Conservation (phyloP, 2,888 invertebrate genomes). For the Arctia plantaginis region DNA sequence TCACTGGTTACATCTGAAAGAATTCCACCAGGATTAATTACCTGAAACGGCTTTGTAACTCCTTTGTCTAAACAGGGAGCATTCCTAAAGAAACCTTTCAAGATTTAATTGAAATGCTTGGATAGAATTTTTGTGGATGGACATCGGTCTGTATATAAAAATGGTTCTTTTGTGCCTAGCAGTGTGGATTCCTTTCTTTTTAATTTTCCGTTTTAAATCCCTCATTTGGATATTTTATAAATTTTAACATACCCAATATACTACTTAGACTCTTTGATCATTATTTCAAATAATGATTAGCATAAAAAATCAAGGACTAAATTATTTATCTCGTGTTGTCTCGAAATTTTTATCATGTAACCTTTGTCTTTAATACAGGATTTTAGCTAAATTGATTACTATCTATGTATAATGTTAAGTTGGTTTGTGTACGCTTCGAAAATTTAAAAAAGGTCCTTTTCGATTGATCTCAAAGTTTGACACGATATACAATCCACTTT, state of each 20-base stretch:
- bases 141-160: constrained; percentile 45
- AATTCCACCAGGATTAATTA: constrained; percentile 79
- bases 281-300: too few species aligned
- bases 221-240: too few species aligned
- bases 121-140: constrained; percentile 65
- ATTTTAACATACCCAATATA: not conserved
- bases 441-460: too few species aligned
- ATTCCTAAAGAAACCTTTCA: constrained; percentile 70
- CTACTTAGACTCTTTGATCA: not conserved
- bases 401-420: too few species aligned
- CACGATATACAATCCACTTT: too few species aligned
- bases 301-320: too few species aligned
- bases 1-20: constrained; percentile 68
- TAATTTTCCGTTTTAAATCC: not conserved
- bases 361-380: constrained; percentile 51
- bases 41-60: constrained; percentile 74
- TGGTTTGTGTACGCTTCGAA: too few species aligned
- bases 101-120: constrained; percentile 76
- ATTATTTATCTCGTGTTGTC: too few species aligned
- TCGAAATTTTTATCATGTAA: too few species aligned
- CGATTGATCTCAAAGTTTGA: too few species aligned
- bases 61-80: constrained; percentile 70
- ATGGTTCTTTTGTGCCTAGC: constrained; percentile 40
- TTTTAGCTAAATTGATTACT: too few species aligned
- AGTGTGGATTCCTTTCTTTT: constrained; percentile 8